Evolutionary conservation across 2,113 vertebrate species (phyloP), one percentile per base, ranked within the genome.

Genomic region (Gopherus flavomarginatus): DNA sequence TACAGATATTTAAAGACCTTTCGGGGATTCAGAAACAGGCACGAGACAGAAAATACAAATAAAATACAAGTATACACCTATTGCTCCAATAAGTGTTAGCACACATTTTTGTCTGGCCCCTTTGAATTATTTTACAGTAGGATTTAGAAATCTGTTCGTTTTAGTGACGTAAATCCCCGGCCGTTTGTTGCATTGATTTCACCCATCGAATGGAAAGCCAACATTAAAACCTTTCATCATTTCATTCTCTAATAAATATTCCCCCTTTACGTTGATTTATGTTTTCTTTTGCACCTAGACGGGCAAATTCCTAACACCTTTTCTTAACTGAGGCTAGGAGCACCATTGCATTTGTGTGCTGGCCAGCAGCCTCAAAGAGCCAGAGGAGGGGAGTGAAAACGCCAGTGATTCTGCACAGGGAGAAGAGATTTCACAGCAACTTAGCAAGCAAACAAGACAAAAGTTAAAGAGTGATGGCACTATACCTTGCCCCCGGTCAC

Each of bases 401-500:
- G 80, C 83, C 82, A 22, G 82, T 27, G 77, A 84, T 86, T 85
- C 92, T 75, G 92, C 56, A 44, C 89, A 42, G 47, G 53, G 83
- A 2, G 72, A 86, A 90, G 92, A 85, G 4, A 72, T 78, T 17
- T 80, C 85, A 16, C 72, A 21, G 87, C 88, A 84, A 89, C 75
- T 93, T 38, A 53, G 85, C 95, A 62, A 96, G 85, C 85, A 97
- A 96, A 97, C 83, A 85, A 94, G 90, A 93, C 56, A 80, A 89
- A 97, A 89, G 77, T 96, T 97, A 81, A 53, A 97, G 96, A 95
- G 59, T 35, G 86, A 95, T 12, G 72, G 47, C 97, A 96, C 97
- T 91, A 90, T 98, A 97, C 97, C 97, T 98, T 97, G 79, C 82
- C 89, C 92, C 35, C 78, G 94, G 95, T 95, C 54, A 92, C 93